Percentiles rank a stretch among this genome's conserved stretches.
Conservation (phyloP, 2,797 vertebrate species). For the Chromobotia macracanthus region DNA sequence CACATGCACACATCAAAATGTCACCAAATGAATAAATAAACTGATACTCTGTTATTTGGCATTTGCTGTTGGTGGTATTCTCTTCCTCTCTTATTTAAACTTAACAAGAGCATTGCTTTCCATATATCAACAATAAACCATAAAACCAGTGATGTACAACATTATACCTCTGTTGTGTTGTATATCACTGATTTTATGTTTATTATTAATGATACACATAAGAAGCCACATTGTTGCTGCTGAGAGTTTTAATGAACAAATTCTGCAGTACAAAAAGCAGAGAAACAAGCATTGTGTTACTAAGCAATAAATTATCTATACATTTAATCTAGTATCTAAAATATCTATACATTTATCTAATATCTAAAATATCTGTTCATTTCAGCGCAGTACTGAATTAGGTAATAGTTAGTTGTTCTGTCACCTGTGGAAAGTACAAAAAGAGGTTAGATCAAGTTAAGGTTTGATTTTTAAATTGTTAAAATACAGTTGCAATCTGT, state of each 20-base stretch:
- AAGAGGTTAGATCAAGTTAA: not conserved
- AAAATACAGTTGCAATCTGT: not conserved
- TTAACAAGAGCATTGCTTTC: not conserved
- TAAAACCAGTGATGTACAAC: not conserved
- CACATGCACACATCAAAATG: not conserved
- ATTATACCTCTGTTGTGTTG: no score
- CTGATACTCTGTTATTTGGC: not conserved
- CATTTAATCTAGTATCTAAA: not conserved
- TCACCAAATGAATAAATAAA: conserved; percentile 18
- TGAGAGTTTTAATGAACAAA: not conserved
- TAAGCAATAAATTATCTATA: not conserved
- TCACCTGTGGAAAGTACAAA: conserved; percentile 30
- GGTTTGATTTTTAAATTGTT: not conserved
- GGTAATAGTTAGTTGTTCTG: not conserved
- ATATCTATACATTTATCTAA: not conserved
- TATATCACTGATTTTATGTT: no score
- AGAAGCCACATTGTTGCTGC: not conserved
- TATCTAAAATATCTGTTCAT: not conserved
- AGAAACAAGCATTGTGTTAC: not conserved
- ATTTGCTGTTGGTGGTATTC: not conserved
- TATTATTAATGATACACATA: not conserved
- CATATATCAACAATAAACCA: not conserved
- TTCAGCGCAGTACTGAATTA: not conserved
- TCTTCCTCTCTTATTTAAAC: not conserved
- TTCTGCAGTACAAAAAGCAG: not conserved